Base-by-base conservation (phyloP, 1,140 invertebrate species). In the Formica selysi region DNA sequence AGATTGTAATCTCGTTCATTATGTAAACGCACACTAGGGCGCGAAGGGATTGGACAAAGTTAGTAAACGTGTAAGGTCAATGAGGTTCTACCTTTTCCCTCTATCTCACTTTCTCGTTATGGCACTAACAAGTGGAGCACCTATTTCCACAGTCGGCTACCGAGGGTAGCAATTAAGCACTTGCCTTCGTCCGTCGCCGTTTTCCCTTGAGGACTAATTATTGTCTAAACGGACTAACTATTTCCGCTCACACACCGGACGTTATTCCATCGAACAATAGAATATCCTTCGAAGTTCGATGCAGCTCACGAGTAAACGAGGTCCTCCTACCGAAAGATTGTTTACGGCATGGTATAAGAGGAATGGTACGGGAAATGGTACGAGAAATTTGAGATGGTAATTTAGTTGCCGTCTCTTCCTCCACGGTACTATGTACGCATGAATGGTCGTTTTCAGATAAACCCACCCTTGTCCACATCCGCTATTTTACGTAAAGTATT, bases 121-220 rank as follows among this genome's bases (percentile, higher is more conserved):
- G 61, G 11, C 19, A 65, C 59, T 36, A 65, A 51, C 48, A 51
- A 81, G 36, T n/a, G 73, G 41, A 86, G 61, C 59, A 76, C 76
- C 71, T 64, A 83, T 89, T 59, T 86, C 54, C 48, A 71, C 38
- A 32, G n/a, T 51, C 19, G 13, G 74, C 29, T 54, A 83, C 57
- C 62, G 88, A 71, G 78, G 62, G 79, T 71, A 74, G 76, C 89
- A 90, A 90, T 90, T 90, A 90, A 90, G 88, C 86, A 87, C 59
- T 90, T 70, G 85, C 81, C 86, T 74, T 87, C 76, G 86, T 80
- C 71, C 54, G 68, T 62, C 68, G 86, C 76, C 73, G 89, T 86
- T 90, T 81, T 90, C 76, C 88, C 86, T 54, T 8, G 81, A 64
- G 54, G 44, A 85, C 81, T 90, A 89, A 90, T 90, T 90, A 90